Base-by-base conservation (phyloP, 2,113 vertebrate genomes). In the Hystrix cristata region DNA sequence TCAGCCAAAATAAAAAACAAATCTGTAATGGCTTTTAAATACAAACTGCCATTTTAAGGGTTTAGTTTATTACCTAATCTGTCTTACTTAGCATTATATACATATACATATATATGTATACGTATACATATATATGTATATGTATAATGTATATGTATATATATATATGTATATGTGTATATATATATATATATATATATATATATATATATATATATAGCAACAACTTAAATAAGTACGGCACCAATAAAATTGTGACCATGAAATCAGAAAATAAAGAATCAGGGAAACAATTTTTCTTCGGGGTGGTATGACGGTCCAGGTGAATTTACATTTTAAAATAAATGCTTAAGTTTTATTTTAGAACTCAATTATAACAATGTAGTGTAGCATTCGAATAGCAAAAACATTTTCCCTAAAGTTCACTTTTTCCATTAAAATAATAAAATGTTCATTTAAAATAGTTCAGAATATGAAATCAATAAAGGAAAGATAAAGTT, bases 1-100 rank as follows among this genome's bases (percentile, higher is more conserved):
- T 93, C 67, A 74, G 53, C 6, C 64, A 90, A 95, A 90, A 92
- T 60, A 51, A 62, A 91, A 38, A 67, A 67, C 89, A 64, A 87
- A 46, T 78, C 31, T 76, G 25, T 48, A 94, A 65, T 51, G 15
- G 13, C 29, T 94, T 97, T 95, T 78, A 57, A 53, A 72, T 14
- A 89, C 25, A 94, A 94, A 76, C 76, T 48, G 43, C 46, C 34
- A 31, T 27, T 71, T 71, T 71, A 87, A 74, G n/a, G 38, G 21
- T 3, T 83, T 59, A 62, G n/a, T 15, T 64, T 78, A 46, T 43
- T 57, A 55, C 16, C 19, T 5, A 21, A n/a, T 89, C 21, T 96
- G 38, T 38, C 57, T 71, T 60, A 83, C 1, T 2, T 84, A 55
- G 80, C 7, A 83, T 3, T 65, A 2, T 55, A 48, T 12, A 23